phyloP scores from a whole-genome alignment of 1,140 invertebrate genomes.

The Mycetomoellerius zeteki region DNA sequence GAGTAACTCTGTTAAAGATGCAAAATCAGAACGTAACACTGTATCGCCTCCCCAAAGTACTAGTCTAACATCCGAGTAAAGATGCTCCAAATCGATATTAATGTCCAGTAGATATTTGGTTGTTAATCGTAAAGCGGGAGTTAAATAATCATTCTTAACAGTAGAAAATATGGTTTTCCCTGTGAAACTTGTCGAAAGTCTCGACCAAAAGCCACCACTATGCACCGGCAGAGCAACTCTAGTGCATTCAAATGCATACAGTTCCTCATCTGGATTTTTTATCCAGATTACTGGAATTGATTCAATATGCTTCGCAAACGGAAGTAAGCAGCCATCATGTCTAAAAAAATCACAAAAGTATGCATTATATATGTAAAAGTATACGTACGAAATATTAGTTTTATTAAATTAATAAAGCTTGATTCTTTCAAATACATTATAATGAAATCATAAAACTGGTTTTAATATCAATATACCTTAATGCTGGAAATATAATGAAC shows the following conservation, averaged over 20 bases:
- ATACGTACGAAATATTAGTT: neutral
- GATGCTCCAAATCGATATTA: slow-evolving; percentile 74
- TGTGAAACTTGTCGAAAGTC: slow-evolving; percentile 77
- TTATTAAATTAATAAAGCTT: neutral
- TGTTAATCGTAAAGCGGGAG: slow-evolving; percentile 75
- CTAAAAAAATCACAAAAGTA: slow-evolving; percentile 71
- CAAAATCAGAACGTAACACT: slow-evolving; percentile 81
- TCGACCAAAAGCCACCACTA: slow-evolving; percentile 77
- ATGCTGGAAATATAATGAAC: slow-evolving; percentile 82
- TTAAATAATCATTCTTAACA: slow-evolving; percentile 78
- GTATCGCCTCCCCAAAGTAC: slow-evolving; percentile 83
- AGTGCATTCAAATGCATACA: slow-evolving; percentile 82
- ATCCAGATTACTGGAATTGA: slow-evolving; percentile 84
- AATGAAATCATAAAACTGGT: neutral
- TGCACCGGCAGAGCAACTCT: slow-evolving; percentile 81
- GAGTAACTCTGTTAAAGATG: slow-evolving; percentile 80
- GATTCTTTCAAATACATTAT: neutral
- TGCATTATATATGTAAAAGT: neutral
- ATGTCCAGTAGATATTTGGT: slow-evolving; percentile 74
- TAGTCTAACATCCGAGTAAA: slow-evolving; percentile 82
- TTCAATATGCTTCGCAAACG: slow-evolving; percentile 78
- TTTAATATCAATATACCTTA: slow-evolving; percentile 77
- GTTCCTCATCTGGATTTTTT: slow-evolving; percentile 80
- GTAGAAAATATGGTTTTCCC: slow-evolving; percentile 75
- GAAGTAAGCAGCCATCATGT: slow-evolving; percentile 84